Evolutionary conservation across 2,888 invertebrate species (phyloP), one percentile per base, ranked within the genome.

Genomic region (Pheosia gnoma): DNA sequence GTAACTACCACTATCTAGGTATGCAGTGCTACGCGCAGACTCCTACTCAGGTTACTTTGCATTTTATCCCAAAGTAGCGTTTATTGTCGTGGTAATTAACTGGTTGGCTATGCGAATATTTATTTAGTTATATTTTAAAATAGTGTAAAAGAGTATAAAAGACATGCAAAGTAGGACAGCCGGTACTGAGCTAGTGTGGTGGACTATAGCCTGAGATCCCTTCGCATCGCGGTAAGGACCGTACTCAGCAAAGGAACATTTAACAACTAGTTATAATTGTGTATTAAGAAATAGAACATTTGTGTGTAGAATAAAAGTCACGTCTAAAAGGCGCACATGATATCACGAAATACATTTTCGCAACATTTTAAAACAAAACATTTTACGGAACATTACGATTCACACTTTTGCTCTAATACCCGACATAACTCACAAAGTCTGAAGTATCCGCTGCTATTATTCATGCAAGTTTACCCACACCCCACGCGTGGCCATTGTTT

Each of bases 381-480:
- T 7, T 53, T 53, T 11, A 10, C 11, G 37, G 53, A 53, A 37
- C 37, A 53, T 10, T 53, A 53, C 53, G 37, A 53, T 53, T 53
- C 37, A 53, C 37, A 53, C 53, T 53, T 37, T 38, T 25, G n/a
- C 37, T 37, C 38, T 53, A 53, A 53, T 53, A 37, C 37, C 52
- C 37, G 53, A 11, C 37, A 53, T 53, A 53, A 53, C 37, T 53
- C 38, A 53, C 37, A 38, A 9, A 37, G 11, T 11, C 37, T 37
- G 53, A 11, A 11, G 51, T 25, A 25, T 25, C 51, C 57, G 49
- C 39, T 38, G 61, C 62, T 55, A 47, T 68, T 47, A 75, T 60
- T 67, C 64, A 71, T 71, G 65, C 74, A 63, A 68, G 62, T 71
- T 71, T 8, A 58, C 13, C 25, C 11, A 3, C 47, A 9, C 47